Evolutionary conservation across 2,113 vertebrate genomes (phyloP).

Genomic region (Danionella cerebrum): DNA sequence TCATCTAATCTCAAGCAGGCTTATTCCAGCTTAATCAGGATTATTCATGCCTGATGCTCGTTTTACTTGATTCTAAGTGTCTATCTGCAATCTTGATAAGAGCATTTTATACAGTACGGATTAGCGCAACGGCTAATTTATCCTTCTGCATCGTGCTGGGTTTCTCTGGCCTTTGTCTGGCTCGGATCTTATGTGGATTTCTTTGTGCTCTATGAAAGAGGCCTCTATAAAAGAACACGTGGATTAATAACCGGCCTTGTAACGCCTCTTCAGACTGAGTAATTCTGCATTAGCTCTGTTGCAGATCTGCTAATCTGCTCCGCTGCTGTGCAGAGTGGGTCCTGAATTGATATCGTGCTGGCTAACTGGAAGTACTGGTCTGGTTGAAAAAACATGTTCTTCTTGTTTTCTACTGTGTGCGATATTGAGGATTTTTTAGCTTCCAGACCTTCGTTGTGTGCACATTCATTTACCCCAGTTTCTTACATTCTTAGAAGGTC

Average conservation of each 20-base stretch:
- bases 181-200: background rate
- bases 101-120: constrained; percentile 54
- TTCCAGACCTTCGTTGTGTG: too few species aligned
- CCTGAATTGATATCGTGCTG: background rate
- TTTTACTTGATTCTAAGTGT: constrained; percentile 49
- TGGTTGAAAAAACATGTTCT: background rate
- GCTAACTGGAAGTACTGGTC: constrained; percentile 35
- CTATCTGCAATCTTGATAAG: constrained; percentile 34
- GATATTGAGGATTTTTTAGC: too few species aligned
- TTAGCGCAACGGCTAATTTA: constrained; percentile 29
- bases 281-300: constrained; percentile 32
- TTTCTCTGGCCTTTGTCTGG: constrained; percentile 4
- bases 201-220: background rate
- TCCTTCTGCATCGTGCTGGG: background rate
- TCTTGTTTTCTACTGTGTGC: too few species aligned
- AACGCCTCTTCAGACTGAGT: constrained; percentile 26
- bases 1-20: constrained; percentile 55
- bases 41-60: constrained; percentile 63
- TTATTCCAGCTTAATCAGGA: constrained; percentile 68
- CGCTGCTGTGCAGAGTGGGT: constrained; percentile 12
- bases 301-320: constrained; percentile 29
- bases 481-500: too few species aligned
- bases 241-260: constrained; percentile 26
- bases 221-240: background rate
- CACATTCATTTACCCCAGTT: too few species aligned